Conservation (phyloP, 2,113 vertebrate species). For the Dipodomys stephensi region DNA sequence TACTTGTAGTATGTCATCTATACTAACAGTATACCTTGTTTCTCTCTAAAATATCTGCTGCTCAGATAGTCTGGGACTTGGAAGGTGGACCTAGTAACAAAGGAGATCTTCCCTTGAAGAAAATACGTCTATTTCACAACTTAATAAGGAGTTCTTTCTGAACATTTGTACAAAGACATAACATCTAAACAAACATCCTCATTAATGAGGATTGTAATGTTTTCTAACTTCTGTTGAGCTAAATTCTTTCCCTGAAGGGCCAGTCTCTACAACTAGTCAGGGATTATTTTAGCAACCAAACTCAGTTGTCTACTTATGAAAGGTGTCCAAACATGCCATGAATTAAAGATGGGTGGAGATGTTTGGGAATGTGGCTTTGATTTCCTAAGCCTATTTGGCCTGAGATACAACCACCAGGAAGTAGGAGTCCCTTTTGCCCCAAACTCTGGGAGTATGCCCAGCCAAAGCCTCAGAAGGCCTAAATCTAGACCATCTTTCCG, state of each 20-base stretch:
- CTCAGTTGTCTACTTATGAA: not conserved
- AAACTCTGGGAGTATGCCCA: too few species aligned
- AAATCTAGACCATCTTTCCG: not conserved
- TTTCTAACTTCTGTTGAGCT: not conserved
- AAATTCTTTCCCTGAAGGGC: slow-evolving; percentile 25
- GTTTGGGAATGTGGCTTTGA: not conserved
- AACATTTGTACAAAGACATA: not conserved
- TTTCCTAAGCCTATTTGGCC: not conserved
- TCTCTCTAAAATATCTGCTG: not conserved
- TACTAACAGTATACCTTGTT: not conserved
- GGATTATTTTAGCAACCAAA: not conserved
- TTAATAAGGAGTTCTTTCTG: not conserved
- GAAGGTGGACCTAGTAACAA: not conserved
- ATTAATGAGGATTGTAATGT: not conserved
- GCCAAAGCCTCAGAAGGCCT: not conserved
- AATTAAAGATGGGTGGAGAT: not conserved
- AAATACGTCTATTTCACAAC: not conserved
- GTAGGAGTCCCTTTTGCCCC: not conserved
- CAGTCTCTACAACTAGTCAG: not conserved
- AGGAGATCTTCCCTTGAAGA: not conserved
- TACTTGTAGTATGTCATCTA: not conserved
- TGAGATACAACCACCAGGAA: not conserved
- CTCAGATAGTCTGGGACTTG: not conserved
- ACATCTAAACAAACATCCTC: not conserved
- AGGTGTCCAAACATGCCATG: not conserved